Evolutionary conservation across 2,113 vertebrate genomes (phyloP).

Genomic region (Rhombomys opimus): DNA sequence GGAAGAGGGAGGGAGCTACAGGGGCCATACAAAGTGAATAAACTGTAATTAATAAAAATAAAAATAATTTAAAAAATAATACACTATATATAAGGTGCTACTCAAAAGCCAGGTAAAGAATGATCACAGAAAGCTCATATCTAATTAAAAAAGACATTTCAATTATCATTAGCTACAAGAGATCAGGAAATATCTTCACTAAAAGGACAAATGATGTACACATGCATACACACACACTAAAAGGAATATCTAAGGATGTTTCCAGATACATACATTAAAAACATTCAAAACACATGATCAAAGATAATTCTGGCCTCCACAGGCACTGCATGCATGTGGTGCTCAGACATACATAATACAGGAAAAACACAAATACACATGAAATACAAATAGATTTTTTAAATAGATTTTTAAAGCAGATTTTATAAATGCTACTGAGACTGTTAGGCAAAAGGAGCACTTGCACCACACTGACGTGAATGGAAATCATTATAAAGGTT

Average conservation of each 20-base stretch:
- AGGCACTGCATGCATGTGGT: neutral
- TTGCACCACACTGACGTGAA: neutral
- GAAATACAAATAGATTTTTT: neutral
- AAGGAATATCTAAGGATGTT: neutral
- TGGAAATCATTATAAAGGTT: neutral
- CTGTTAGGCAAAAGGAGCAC: neutral
- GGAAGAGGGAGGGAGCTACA: too few species aligned
- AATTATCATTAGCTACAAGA: neutral
- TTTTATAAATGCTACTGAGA: neutral
- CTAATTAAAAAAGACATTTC: neutral
- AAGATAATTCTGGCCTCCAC: neutral
- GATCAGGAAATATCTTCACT: neutral
- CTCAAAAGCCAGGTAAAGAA: neutral
- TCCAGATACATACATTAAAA: neutral
- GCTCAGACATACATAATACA: neutral
- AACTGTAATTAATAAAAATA: too few species aligned
- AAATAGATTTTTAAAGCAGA: too few species aligned
- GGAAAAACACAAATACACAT: neutral
- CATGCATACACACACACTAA: neutral
- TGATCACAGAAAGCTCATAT: neutral
- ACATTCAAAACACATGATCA: neutral
- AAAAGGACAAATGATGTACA: neutral
- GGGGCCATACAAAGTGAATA: too few species aligned
- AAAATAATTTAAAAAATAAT: neutral
- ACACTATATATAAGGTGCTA: neutral